A percentile compares a stretch with the other conserved stretches of the same genome.
phyloP scores from a whole-genome alignment of 2,797 vertebrate genomes.

The Propithecus deckenii region DNA sequence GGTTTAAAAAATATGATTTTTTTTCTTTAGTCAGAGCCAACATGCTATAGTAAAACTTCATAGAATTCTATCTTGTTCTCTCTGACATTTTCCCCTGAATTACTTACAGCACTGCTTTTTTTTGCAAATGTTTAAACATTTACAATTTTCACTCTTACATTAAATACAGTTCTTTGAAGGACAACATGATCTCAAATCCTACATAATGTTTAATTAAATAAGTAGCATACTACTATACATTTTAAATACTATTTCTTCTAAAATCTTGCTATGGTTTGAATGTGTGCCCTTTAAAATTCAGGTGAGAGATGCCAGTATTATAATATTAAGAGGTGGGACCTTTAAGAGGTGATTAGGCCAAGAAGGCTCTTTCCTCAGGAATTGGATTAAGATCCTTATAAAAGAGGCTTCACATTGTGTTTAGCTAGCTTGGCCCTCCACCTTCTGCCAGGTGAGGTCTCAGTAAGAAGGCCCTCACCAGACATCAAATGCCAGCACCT shows the following conservation, averaged over 20 bases:
- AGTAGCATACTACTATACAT: not conserved
- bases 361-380: not conserved
- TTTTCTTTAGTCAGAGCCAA: not conserved
- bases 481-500: not conserved
- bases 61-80: not conserved
- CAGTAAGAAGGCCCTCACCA: not conserved
- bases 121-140: conserved; percentile 10
- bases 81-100: not conserved
- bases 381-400: not conserved
- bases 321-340: not conserved
- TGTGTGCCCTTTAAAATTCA: not conserved
- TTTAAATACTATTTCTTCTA: conserved; percentile 2
- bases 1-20: not conserved
- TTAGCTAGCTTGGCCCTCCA: not conserved
- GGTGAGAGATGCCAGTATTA: not conserved
- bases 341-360: not conserved
- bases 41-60: not conserved
- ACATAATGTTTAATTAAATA: not conserved
- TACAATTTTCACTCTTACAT: not conserved
- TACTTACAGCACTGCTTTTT: not conserved
- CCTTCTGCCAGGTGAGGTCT: not conserved
- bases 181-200: not conserved
- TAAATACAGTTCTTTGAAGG: not conserved
- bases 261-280: not conserved
- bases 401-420: not conserved